Evolutionary conservation across 2,113 vertebrate genomes (phyloP).

Genomic region (Lepus timidus): DNA sequence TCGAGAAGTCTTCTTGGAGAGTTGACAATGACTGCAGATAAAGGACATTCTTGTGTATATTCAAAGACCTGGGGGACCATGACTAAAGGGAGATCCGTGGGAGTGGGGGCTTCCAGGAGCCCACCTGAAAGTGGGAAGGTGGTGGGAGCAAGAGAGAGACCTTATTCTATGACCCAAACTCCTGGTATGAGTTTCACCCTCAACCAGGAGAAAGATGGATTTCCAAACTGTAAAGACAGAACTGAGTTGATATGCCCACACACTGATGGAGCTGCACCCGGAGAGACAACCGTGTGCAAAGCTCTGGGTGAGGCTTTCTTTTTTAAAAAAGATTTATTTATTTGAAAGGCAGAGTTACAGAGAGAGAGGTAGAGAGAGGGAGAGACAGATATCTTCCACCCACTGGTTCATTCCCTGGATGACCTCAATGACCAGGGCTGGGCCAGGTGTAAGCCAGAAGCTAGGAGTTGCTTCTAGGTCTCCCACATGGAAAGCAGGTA

Average conservation of each 20-base stretch:
- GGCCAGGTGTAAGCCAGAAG: no score
- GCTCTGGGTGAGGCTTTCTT: background rate
- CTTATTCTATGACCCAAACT: background rate
- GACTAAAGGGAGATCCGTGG: background rate
- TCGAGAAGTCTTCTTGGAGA: background rate
- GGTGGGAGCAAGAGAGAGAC: background rate
- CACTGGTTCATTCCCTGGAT: no score
- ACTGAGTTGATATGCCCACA: background rate
- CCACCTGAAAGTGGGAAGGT: background rate
- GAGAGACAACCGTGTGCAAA: background rate
- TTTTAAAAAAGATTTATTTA: no score
- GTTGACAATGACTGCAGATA: accelerated
- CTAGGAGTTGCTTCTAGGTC: no score
- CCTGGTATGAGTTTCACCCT: background rate
- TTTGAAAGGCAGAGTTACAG: no score
- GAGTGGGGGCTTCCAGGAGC: background rate
- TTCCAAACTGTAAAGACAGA: background rate
- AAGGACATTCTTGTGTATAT: background rate
- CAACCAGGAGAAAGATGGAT: background rate
- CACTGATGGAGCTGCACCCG: background rate
- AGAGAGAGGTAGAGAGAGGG: no score
- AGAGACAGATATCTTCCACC: no score
- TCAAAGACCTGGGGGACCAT: background rate
- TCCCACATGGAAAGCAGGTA: no score
- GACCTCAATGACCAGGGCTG: no score